phyloP scores from a whole-genome alignment of 1,140 invertebrate genomes.

The Drosophila nigrodunni region DNA sequence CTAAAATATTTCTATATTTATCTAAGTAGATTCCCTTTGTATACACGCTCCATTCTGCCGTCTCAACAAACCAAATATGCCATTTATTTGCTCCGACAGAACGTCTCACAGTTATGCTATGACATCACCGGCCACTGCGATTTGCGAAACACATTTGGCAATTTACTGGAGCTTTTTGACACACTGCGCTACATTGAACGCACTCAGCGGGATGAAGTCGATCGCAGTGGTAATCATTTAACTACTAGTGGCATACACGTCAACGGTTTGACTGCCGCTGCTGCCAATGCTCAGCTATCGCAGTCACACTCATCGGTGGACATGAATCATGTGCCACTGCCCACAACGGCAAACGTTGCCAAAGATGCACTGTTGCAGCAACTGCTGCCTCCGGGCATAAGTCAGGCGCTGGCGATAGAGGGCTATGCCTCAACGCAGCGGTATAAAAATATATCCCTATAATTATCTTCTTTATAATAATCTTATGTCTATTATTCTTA shows the following conservation, averaged over 20 bases:
- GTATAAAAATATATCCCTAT: constrained; percentile 24
- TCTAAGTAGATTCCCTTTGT: constrained; percentile 90
- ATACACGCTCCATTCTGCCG: constrained; percentile 88
- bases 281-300: constrained; percentile 54
- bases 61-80: constrained; percentile 91
- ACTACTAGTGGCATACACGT: constrained; percentile 15
- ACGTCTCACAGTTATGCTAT: constrained; percentile 93
- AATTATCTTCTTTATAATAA: neutral
- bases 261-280: constrained; percentile 53
- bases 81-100: constrained; percentile 94
- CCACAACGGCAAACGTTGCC: constrained; percentile 58
- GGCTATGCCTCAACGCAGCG: constrained; percentile 72
- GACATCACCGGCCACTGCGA: constrained; percentile 90
- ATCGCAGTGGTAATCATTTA: constrained; percentile 29
- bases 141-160: constrained; percentile 90
- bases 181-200: constrained; percentile 69
- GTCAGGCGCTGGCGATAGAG: constrained; percentile 68
- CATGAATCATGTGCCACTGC: constrained; percentile 74
- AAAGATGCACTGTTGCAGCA: constrained; percentile 69
- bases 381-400: constrained; percentile 58
- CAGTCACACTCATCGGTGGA: constrained; percentile 79
- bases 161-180: constrained; percentile 86
- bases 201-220: constrained; percentile 56
- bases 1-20: neutral
- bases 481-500: neutral